Evolutionary conservation across 2,113 vertebrate genomes (phyloP), one percentile per base, ranked within the genome.

Genomic region (Hirundichthys speculiger): DNA sequence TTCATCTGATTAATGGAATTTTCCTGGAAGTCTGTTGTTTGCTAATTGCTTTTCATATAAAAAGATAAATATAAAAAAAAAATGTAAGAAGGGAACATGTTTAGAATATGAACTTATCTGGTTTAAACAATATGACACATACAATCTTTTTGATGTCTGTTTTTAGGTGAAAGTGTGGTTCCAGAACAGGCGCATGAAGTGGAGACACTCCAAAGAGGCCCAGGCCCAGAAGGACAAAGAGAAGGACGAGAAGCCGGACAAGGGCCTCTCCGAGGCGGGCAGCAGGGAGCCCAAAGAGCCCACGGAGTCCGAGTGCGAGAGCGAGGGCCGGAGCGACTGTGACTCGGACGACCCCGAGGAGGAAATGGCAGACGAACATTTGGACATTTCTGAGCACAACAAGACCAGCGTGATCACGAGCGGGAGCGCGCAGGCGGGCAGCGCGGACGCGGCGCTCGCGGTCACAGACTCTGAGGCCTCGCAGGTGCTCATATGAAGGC

Each of bases 111-210:
- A 10, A 34, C 9, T 45, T 16, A 18, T 45, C n/a, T n/a, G n/a
- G n/a, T n/a, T n/a, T n/a, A n/a, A n/a, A n/a, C n/a, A n/a, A n/a
- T n/a, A n/a, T n/a, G n/a, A n/a, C n/a, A n/a, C n/a, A n/a, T n/a
- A n/a, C n/a, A n/a, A n/a, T n/a, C 15, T 1, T 38, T 39, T 18
- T 34, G 30, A 3, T 52, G 30, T 54, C 25, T 63, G 20, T 71
- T 16, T 48, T 1, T 84, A 98, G 96, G 96, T 98, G 5, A 98
- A 99, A 76, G 97, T 99, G 24, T 99, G 97, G 97, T 98, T 98
- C 85, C 97, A 99, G 89, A 99, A 98, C 91, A 90, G 97, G 18
- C 89, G 97, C 63, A 99, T 98, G 97, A 98, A 99, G 86, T 98
- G 97, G 97, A 90, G 97, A 54, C 97, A 99, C 71, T 99, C 97